phyloP scores from a whole-genome alignment of 2,113 vertebrate genomes.

The Oostethus manadensis region DNA sequence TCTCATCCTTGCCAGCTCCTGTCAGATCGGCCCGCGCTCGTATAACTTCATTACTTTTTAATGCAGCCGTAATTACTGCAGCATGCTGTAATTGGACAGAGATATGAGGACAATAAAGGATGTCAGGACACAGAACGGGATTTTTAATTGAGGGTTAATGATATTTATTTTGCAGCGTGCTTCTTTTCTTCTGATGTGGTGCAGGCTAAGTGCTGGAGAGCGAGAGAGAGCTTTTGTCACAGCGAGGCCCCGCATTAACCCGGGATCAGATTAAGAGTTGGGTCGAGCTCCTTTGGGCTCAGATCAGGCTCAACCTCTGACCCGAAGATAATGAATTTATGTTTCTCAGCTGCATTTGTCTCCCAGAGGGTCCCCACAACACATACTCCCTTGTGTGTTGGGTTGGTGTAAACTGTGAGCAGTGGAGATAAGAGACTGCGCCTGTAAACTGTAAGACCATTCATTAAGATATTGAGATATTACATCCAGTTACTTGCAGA shows the following conservation, averaged over 20 bases:
- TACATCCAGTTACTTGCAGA: too few relatives aligned
- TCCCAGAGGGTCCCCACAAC: conserved; percentile 22
- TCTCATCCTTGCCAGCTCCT: conserved; percentile 33
- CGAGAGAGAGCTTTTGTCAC: conserved; percentile 31
- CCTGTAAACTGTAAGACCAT: conserved; percentile 10
- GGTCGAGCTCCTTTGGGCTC: conserved; percentile 48
- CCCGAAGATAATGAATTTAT: conserved; percentile 59
- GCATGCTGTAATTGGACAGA: conserved; percentile 66
- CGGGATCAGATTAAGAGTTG: conserved; percentile 48
- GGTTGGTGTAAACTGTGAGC: conserved; percentile 14
- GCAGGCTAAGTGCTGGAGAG: conserved; percentile 2
- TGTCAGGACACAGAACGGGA: conserved; percentile 64
- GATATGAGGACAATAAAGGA: conserved; percentile 71
- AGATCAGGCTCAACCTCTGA: conserved; percentile 56
- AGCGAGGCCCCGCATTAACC: conserved; percentile 50
- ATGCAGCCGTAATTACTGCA: conserved; percentile 73
- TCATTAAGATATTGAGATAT: conserved; percentile 11
- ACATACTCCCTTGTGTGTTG: background rate
- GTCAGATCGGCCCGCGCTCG: conserved; percentile 59
- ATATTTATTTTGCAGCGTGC: conserved; percentile 69
- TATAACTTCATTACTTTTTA: conserved; percentile 79
- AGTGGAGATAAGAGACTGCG: conserved; percentile 34
- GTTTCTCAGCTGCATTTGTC: conserved; percentile 45
- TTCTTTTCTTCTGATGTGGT: conserved; percentile 38
- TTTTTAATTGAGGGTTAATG: conserved; percentile 75